Conservation (phyloP, 2,113 vertebrate species). For the Rhinolophus sinicus region DNA sequence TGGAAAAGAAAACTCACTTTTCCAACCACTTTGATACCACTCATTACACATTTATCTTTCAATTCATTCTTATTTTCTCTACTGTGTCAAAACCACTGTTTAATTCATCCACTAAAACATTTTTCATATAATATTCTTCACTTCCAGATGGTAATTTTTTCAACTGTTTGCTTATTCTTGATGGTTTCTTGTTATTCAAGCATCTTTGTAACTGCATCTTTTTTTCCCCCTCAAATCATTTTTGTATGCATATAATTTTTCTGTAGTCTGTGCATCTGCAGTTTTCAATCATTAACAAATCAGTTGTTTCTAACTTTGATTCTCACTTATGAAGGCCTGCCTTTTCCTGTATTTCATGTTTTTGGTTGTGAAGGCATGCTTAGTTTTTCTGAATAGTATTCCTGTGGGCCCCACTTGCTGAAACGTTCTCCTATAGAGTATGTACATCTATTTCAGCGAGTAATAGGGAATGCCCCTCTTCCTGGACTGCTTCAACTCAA, state of each 20-base stretch:
- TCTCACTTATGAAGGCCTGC: neutral
- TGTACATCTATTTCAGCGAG: neutral
- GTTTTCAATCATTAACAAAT: neutral
- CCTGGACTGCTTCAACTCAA: neutral
- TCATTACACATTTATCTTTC: neutral
- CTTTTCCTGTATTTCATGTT: neutral
- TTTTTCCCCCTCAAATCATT: neutral
- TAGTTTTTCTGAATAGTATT: neutral
- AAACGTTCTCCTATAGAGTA: neutral
- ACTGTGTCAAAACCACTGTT: neutral
- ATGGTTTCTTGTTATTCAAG: neutral
- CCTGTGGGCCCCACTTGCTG: no score
- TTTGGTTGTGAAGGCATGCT: neutral
- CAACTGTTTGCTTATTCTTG: neutral
- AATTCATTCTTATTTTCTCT: neutral
- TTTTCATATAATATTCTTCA: neutral
- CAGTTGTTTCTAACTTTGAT: neutral
- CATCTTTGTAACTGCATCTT: slow-evolving; percentile 13
- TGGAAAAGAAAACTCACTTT: neutral
- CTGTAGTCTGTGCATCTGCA: neutral
- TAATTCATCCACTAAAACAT: neutral
- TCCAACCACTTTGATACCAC: neutral
- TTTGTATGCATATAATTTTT: neutral
- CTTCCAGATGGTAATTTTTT: slow-evolving; percentile 39
- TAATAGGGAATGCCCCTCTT: neutral